Evolutionary conservation across 2,797 vertebrate species (phyloP).

Genomic region (Enoplosus armatus): DNA sequence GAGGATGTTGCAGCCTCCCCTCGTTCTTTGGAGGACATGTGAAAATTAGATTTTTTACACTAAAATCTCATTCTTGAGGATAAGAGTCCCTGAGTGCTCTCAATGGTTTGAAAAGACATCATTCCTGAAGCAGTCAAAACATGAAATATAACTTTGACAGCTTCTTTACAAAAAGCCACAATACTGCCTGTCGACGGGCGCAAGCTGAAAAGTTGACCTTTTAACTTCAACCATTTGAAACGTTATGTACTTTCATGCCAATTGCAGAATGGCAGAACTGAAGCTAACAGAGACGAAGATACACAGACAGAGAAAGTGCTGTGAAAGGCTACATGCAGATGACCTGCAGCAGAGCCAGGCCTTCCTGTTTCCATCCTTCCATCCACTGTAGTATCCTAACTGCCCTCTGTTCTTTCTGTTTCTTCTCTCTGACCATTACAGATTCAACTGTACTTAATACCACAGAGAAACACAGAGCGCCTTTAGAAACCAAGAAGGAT

Average conservation of each 20-base stretch:
- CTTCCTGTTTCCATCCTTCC: not conserved
- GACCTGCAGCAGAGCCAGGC: not conserved
- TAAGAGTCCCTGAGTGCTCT: slow-evolving; percentile 9
- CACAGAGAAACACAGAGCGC: not conserved
- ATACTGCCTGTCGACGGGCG: slow-evolving; percentile 3
- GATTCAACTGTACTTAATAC: not conserved
- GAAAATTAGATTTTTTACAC: not conserved
- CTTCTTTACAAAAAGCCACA: slow-evolving; percentile 46
- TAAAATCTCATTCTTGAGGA: not conserved
- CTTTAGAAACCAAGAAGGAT: not conserved
- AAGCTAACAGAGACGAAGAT: slow-evolving; percentile 27
- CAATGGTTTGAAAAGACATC: slow-evolving; percentile 17
- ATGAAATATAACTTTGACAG: slow-evolving; percentile 45
- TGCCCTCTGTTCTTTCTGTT: not conserved
- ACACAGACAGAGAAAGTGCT: not conserved
- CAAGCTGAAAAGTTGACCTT: slow-evolving; percentile 49
- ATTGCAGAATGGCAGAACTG: not conserved
- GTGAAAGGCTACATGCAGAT: not conserved
- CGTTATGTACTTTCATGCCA: slow-evolving; percentile 33
- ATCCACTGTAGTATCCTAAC: not conserved
- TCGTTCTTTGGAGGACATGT: not conserved
- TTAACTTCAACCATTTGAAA: slow-evolving; percentile 34
- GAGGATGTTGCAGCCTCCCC: not conserved
- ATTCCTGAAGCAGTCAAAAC: slow-evolving; percentile 34
- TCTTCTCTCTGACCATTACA: not conserved